Conservation (phyloP, 2,113 vertebrate genomes). For the Pygoscelis antarcticus region DNA sequence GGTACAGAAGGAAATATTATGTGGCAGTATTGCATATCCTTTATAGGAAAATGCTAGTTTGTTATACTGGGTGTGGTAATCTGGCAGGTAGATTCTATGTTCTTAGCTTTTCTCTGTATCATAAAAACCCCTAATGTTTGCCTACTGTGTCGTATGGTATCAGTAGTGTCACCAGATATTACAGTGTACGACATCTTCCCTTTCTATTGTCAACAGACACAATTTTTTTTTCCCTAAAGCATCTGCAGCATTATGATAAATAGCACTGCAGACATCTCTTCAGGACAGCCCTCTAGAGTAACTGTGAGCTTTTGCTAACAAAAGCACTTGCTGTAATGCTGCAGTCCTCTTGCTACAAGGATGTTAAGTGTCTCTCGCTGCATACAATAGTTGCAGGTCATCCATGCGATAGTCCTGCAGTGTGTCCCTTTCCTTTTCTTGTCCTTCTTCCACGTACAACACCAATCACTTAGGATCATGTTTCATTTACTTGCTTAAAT, state of each 20-base stretch:
- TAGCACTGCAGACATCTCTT: background rate
- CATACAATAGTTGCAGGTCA: background rate
- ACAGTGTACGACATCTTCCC: background rate
- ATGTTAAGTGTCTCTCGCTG: background rate
- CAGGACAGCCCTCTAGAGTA: background rate
- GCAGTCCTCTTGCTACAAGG: background rate
- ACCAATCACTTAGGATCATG: background rate
- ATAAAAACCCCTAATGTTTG: background rate
- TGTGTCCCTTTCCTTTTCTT: background rate
- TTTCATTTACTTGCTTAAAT: background rate
- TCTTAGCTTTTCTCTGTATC: background rate
- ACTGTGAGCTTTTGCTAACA: background rate
- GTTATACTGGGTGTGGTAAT: background rate
- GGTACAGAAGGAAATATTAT: background rate
- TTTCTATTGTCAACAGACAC: background rate
- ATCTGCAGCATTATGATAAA: background rate
- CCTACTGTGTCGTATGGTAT: background rate
- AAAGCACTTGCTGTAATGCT: background rate
- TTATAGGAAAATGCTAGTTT: background rate
- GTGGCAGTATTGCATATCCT: background rate
- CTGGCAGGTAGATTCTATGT: background rate
- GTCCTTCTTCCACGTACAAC: background rate
- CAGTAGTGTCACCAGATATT: background rate
- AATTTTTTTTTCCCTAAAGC: background rate
- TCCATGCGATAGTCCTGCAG: background rate